A percentile compares a stretch with the other conserved stretches of the same genome.
Conservation (phyloP, 2,113 vertebrate genomes). For the Butorides virescens region DNA sequence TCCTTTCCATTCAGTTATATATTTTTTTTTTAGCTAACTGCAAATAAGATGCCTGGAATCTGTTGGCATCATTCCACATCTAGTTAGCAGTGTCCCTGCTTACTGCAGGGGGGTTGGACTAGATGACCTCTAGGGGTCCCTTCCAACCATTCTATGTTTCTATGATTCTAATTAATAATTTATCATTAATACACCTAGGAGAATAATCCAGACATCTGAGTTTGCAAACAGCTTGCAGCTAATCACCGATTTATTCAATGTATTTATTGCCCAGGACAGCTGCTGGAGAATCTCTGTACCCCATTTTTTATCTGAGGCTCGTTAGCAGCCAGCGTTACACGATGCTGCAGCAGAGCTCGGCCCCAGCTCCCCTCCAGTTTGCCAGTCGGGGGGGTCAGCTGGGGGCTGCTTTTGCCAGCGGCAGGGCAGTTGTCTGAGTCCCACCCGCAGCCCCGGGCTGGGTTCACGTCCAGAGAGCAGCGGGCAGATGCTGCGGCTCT, state of each 20-base stretch:
- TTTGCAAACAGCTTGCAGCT: not conserved
- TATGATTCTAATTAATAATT: not conserved
- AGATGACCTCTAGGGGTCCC: no score
- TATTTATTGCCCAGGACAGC: not conserved
- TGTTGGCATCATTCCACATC: not conserved
- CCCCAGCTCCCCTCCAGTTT: not conserved
- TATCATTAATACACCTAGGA: not conserved
- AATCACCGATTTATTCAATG: not conserved
- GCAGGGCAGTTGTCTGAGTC: not conserved
- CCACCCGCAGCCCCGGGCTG: not conserved
- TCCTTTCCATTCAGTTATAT: not conserved
- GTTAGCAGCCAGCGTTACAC: accelerated
- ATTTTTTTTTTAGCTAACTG: not conserved
- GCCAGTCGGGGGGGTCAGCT: not conserved
- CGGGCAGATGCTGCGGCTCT: accelerated
- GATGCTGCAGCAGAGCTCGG: not conserved
- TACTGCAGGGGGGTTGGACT: no score
- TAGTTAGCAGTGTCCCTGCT: no score
- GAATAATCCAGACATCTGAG: not conserved
- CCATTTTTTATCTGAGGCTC: not conserved
- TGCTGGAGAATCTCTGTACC: not conserved
- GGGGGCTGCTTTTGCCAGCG: not conserved
- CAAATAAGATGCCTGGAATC: not conserved
- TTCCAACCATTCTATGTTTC: no score
- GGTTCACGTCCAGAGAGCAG: not conserved